Evolutionary conservation across 1,140 invertebrate species (phyloP), one percentile per base, ranked within the genome.

Genomic region (Trypoxylus dichotomus): DNA sequence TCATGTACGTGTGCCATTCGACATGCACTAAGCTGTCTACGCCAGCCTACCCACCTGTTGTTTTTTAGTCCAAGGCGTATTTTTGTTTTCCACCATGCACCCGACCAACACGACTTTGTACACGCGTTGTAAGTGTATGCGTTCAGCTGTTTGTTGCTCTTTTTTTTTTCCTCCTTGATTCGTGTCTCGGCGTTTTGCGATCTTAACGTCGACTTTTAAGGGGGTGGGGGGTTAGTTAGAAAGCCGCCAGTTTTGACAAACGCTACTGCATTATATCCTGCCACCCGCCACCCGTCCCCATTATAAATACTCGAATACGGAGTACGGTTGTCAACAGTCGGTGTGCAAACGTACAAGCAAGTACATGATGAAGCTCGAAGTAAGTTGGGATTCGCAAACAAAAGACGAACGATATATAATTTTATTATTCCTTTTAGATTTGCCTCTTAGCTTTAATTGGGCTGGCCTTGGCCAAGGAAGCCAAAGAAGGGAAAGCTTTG

Each of bases 401-500:
- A 24, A 19, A 3, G 10, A 63, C 19, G n/a, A 47, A 13, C 43
- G 13, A 15, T 47, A 63, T 24, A 24, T 19, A 63, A 15, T 21
- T 73, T 37, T 2, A 32, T 37, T 32, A 13, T 37, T 73, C 15
- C 1, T 10, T 73, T 15, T 21, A 73, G 71, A 42, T 73, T 73
- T 73, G 71, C 19, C 27, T 73, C 27, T 32, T 73, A 41, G 71
- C 71, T 41, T 19, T 73, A 19, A n/a, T 73, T 1, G 71, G 29
- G 2, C 13, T 73, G 37, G 71, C 71, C 11, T 32, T 73, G 13
- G 71, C 71, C 27, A 42, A 73, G 15, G 37, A 73, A 73, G 27
- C 71, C 71, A 42, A 73, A 73, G 71, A 73, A 73, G 68, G 2
- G 21, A 73, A 73, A 73, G 27, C 71, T 73, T 32, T 73, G 13